Conservation (phyloP, 2,797 vertebrate species). For the Neostethus bicornis region DNA sequence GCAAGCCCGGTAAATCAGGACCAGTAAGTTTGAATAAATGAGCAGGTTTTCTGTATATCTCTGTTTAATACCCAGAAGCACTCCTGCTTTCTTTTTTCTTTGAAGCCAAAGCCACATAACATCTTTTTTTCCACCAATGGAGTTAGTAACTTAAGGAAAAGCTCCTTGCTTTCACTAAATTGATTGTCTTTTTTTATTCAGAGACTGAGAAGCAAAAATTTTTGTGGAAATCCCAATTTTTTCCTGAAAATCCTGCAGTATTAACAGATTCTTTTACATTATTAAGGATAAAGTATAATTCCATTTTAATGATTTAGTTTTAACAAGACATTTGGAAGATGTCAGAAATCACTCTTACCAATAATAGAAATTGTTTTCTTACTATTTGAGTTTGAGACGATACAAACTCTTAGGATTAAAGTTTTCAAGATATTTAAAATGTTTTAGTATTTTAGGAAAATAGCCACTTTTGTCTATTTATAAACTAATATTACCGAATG, state of each 20-base stretch:
- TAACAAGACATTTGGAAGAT: neutral
- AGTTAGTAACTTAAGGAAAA: neutral
- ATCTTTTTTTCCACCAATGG: neutral
- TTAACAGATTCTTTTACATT: neutral
- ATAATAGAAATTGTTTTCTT: too few species aligned
- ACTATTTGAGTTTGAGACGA: neutral
- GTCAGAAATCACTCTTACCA: neutral
- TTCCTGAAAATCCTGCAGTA: too few species aligned
- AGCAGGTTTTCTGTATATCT: neutral
- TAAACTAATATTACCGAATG: too few species aligned
- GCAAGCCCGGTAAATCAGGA: slow-evolving; percentile 30
- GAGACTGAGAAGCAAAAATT: too few species aligned
- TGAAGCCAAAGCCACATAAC: neutral
- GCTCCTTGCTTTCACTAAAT: neutral
- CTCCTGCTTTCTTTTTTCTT: neutral
- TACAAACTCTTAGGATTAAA: neutral
- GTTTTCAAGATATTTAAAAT: neutral
- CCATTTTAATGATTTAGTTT: neutral
- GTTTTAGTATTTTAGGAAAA: neutral
- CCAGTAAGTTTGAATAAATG: slow-evolving; percentile 31
- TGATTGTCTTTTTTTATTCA: neutral
- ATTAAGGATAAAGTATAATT: neutral
- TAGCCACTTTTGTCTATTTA: too few species aligned
- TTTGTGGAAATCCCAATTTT: too few species aligned
- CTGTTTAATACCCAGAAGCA: too few species aligned